phyloP scores from a whole-genome alignment of 2,888 invertebrate genomes.

The Altica lythri region DNA sequence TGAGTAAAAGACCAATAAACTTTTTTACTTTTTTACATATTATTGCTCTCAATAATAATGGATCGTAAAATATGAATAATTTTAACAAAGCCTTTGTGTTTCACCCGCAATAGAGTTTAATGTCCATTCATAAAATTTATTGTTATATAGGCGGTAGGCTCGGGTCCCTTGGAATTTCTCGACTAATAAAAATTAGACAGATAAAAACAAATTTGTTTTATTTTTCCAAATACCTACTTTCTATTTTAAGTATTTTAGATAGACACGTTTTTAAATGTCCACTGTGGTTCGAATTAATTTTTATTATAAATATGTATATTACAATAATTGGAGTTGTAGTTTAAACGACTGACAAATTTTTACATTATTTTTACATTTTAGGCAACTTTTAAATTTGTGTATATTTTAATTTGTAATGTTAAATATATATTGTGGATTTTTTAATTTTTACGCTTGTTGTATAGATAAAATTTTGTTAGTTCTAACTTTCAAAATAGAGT shows the following conservation, averaged over 20 bases:
- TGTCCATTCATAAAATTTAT: constrained; percentile 28
- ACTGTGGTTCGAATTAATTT: neutral
- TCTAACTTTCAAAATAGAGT: too few relatives aligned
- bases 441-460: too few relatives aligned
- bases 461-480: too few relatives aligned
- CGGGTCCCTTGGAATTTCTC: constrained; percentile 11
- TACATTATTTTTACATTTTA: too few relatives aligned
- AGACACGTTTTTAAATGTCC: too few relatives aligned
- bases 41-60: constrained; percentile 16
- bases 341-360: too few relatives aligned
- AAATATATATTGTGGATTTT: too few relatives aligned
- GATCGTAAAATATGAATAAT: constrained; percentile 21
- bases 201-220: neutral
- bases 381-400: too few relatives aligned
- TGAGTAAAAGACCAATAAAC: neutral
- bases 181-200: constrained; percentile 17
- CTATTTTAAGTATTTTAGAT: too few relatives aligned
- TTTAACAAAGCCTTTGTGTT: constrained; percentile 23
- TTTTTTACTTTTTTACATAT: constrained; percentile 4
- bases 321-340: too few relatives aligned
- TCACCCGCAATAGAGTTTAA: constrained; percentile 22
- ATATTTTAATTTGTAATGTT: too few relatives aligned
- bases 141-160: constrained; percentile 21
- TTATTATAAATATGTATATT: too few relatives aligned
- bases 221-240: neutral